Evolutionary conservation across 2,888 invertebrate species (phyloP).

Genomic region (Vanessa cardui): DNA sequence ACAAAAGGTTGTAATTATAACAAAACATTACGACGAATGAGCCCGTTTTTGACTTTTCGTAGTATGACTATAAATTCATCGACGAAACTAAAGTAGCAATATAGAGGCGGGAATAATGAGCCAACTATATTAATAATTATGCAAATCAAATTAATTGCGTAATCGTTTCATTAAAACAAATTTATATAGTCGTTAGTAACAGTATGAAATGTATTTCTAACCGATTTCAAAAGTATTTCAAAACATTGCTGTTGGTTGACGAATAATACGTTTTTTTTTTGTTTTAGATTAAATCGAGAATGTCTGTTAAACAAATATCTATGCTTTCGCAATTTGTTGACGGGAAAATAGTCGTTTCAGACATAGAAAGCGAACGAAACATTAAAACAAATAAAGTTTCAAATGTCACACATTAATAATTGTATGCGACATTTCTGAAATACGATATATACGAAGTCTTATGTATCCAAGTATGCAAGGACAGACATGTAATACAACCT

Average conservation of each 20-base stretch:
- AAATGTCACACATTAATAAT: not conserved
- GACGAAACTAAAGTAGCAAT: conserved; percentile 11
- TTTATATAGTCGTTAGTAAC: conserved; percentile 22
- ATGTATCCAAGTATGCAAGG: conserved; percentile 11
- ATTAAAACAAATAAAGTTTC: not conserved
- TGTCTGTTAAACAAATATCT: too few species aligned
- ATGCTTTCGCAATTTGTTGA: too few species aligned
- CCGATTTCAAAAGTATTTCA: not conserved
- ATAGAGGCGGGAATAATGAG: conserved; percentile 20
- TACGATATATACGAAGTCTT: conserved; percentile 9
- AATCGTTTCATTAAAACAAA: conserved; percentile 31
- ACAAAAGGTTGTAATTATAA: too few species aligned
- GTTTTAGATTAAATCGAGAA: too few species aligned
- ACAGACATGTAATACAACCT: conserved; percentile 20
- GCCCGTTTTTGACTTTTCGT: not conserved
- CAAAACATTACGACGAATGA: too few species aligned
- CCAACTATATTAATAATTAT: conserved; percentile 30
- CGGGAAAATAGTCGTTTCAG: not conserved
- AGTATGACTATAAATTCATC: conserved; percentile 6
- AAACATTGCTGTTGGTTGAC: not conserved
- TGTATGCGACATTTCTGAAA: not conserved
- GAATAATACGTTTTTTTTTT: not conserved
- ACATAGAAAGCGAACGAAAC: too few species aligned
- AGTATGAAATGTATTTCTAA: conserved; percentile 13
- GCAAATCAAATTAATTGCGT: conserved; percentile 33